Conservation (phyloP, 2,797 vertebrate species). For the Tapirus indicus region DNA sequence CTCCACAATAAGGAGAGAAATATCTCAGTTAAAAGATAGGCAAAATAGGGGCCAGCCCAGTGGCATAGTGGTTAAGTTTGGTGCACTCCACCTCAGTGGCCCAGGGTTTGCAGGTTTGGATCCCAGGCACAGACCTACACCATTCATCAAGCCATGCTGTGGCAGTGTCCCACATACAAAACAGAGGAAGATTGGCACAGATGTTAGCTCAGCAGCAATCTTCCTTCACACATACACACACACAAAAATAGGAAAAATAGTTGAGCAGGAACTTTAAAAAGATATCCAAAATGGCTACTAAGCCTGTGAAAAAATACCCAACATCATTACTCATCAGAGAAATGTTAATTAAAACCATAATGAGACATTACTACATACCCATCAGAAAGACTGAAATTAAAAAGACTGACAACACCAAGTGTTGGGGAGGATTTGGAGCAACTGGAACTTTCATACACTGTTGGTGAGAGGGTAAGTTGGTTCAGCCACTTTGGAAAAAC, state of each 20-base stretch:
- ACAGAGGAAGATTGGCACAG: too few species aligned
- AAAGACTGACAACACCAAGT: background rate
- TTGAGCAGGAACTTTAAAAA: background rate
- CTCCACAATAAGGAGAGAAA: background rate
- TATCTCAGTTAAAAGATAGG: constrained; percentile 2
- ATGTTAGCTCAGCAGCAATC: too few species aligned
- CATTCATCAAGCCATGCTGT: too few species aligned
- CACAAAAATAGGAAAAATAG: background rate
- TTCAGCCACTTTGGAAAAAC: background rate
- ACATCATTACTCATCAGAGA: background rate
- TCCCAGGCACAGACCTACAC: too few species aligned
- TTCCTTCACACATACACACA: too few species aligned
- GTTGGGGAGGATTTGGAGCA: background rate
- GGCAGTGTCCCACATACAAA: too few species aligned
- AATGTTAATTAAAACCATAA: constrained; percentile 13
- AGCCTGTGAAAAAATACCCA: background rate
- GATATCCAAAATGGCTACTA: background rate
- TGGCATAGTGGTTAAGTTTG: too few species aligned
- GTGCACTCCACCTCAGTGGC: too few species aligned
- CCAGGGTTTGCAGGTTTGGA: too few species aligned
- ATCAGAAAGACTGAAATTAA: background rate
- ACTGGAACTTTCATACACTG: background rate
- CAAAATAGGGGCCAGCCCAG: background rate
- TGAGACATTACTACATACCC: background rate
- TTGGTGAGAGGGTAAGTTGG: background rate